Evolutionary conservation across 2,797 vertebrate genomes (phyloP).

Genomic region (Bradypodion ventrale): DNA sequence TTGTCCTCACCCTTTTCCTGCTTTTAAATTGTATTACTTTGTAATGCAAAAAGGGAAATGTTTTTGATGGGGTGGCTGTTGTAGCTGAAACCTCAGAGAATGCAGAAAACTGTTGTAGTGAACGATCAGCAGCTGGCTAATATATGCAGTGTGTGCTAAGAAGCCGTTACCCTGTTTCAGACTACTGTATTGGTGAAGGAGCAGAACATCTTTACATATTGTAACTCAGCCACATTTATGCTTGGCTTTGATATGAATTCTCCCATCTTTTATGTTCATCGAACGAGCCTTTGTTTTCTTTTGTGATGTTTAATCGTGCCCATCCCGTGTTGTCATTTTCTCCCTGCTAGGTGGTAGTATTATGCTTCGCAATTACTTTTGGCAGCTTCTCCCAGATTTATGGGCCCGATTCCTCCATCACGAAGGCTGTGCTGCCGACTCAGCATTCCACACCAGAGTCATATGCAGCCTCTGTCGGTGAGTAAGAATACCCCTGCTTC

Average conservation of each 20-base stretch:
- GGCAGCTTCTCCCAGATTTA: conserved; percentile 90
- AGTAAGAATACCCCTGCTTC: conserved; percentile 34
- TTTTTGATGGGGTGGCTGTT: too few species aligned
- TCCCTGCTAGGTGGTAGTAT: conserved; percentile 84
- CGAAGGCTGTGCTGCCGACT: conserved; percentile 81
- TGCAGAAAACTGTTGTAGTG: too few species aligned
- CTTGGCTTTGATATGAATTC: not conserved
- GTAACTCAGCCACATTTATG: not conserved
- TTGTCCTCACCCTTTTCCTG: too few species aligned
- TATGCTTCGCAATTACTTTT: conserved; percentile 92
- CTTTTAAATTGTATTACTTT: too few species aligned
- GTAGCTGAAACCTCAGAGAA: too few species aligned
- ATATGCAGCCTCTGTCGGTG: conserved; percentile 86
- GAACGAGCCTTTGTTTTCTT: conserved; percentile 1
- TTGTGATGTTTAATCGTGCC: not conserved
- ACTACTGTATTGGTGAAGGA: too few species aligned
- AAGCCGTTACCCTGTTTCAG: too few species aligned
- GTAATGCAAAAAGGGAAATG: too few species aligned
- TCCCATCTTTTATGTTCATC: too few species aligned
- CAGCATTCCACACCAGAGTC: conserved; percentile 83
- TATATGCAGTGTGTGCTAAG: too few species aligned
- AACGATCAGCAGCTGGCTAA: too few species aligned
- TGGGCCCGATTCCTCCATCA: conserved; percentile 82
- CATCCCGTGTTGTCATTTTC: not conserved
- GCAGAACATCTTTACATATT: too few species aligned